Evolutionary conservation across 1,140 invertebrate genomes (phyloP), one percentile per base, ranked within the genome.

Genomic region (Drosophila santomea): DNA sequence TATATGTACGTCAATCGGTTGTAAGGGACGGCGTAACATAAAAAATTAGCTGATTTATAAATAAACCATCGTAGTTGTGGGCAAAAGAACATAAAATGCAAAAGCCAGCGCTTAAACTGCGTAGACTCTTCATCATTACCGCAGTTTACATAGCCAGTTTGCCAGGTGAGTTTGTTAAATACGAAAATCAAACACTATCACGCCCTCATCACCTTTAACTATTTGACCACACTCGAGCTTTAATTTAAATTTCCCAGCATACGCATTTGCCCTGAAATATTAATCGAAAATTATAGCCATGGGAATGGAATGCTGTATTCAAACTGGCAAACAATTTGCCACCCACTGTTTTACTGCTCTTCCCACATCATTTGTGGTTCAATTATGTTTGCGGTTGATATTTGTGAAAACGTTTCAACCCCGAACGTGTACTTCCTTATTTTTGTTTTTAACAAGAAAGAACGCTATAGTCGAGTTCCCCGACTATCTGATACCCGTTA

Each of bases 141-240:
- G 48, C 78, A 14, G 60, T 69, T 52, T 79, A 86, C 45, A 52
- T 88, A 51, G 74, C 80, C 64, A 50, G 71, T 20, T 41, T 83
- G 52, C 83, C 83, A 89, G 83, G 83, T 88, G 17, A 83, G 83
- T 84, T 39, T 55, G 36, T 32, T 17, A 17, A 50, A 36, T 20
- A 4, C 6, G 4, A 47, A 58, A 25, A 25, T 17, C 36, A 25
- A 17, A 32, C 32, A 38, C 23, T 64, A 20, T 20, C 35, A 52
- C 38, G 11, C 25, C 23, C 59, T 7, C 50, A 52, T 43, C 38
- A 44, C 28, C n/a, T 44, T 17, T 3, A 3, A 12, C 17, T 14
- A n/a, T 8, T 38, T 51, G 12, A 44, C 60, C 45, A 4, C 38
- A 25, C 15, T 25, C 11, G 20, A 4, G 48, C 60, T 44, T 44